Percentiles rank a stretch among this genome's conserved stretches.
Evolutionary conservation across 2,113 vertebrate genomes (phyloP).

Genomic region (Atrichornis clamosus): DNA sequence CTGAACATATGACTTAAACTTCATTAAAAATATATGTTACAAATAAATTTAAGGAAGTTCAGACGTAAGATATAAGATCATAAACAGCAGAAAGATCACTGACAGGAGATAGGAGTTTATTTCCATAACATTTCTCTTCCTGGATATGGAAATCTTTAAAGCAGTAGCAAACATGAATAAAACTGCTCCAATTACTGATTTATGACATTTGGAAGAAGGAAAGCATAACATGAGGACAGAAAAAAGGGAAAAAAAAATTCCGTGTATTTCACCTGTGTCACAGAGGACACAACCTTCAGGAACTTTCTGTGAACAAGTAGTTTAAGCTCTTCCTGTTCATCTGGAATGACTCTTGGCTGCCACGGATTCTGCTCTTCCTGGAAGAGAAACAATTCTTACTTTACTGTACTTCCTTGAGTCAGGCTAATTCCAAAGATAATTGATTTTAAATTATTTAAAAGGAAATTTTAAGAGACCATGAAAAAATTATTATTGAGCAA

Average conservation of each 20-base stretch:
- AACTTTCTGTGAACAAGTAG: not conserved
- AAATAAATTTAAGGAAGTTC: not conserved
- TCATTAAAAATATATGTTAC: not conserved
- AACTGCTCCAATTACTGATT: not conserved
- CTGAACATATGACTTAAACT: not conserved
- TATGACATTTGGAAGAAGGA: not conserved
- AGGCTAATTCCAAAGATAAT: not conserved
- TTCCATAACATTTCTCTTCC: not conserved
- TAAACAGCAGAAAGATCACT: not conserved
- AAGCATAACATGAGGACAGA: not conserved
- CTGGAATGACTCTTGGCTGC: not conserved
- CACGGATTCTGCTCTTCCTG: not conserved
- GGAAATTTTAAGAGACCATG: not conserved
- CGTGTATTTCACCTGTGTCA: not conserved
- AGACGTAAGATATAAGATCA: not conserved
- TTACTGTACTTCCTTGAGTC: not conserved
- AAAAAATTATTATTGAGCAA: not conserved
- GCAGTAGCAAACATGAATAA: not conserved
- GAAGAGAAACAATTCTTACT: not conserved
- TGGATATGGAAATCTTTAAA: not conserved
- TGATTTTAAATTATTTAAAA: not conserved
- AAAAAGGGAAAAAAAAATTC: fast-evolving
- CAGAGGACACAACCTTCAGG: not conserved
- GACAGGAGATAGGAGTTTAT: not conserved
- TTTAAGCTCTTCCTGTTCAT: not conserved